Evolutionary conservation across 2,113 vertebrate species (phyloP).

Genomic region (cat (Felis catus)): F.catus_Fca126_mat1.0 CM031428.1:58217501-58218000

Average conservation of each 20-base stretch:
- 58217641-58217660: background rate
- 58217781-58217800: background rate
- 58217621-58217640: background rate
- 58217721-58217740: background rate
- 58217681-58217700: background rate
- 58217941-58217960: background rate
- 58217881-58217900: background rate
- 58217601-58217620: background rate
- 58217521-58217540: background rate
- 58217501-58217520: background rate
- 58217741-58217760: background rate
- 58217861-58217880: fast-evolving
- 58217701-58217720: background rate
- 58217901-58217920: background rate
- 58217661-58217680: background rate
- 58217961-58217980: background rate
- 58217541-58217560: background rate
- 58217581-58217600: background rate
- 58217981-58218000: background rate
- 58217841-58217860: background rate
- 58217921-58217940: background rate
- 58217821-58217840: background rate
- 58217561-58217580: background rate
- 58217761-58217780: background rate
- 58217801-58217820: background rate